Evolutionary conservation across 2,797 vertebrate genomes (phyloP), one percentile per base, ranked within the genome.

Genomic region (Myoxocephalus aenaeus): DNA sequence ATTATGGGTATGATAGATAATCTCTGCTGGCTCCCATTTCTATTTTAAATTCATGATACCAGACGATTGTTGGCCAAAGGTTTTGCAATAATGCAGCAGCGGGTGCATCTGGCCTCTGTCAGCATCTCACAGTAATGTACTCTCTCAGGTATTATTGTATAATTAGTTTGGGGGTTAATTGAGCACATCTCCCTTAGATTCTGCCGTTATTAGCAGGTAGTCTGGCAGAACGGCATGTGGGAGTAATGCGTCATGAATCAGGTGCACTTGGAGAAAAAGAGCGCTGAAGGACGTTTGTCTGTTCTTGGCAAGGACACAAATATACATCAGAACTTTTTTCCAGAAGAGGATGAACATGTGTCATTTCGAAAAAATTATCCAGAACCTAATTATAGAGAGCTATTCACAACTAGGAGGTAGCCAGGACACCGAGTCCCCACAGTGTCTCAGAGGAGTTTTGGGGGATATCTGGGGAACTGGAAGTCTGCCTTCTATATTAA

Each of bases 141-240:
- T 73, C 42, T 71, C 79, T 72, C 29, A 2, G 48, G 70, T 78
- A 48, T 50, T 58, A 29, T 61, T 64, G 44, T 29, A 42, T 89
- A 82, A 88, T 90, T 88, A 84, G 46, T 76, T 86, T 61, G 7
- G 10, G 18, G 36, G 62, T 86, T 89, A 90, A 90, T 82, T 83
- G 76, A 76, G 75, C 84, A 78, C 4, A 75, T 79, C 85, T 84
- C 61, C 56, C 51, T 51, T 22, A 32, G 32, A 83, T 70, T 71
- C 29, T 73, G 74, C 70, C 65, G 63, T 79, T 73, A 46, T 29
- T 65, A 27, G 42, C 62, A 76, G 64, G 42, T 63, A 56, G 13
- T 62, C n/a, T n/a, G 44, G 4, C 29, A 57, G 70, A 73, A 73
- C 25, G n/a, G 27, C 65, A 29, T 32, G 54, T 76, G 34, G 53